Percentiles rank a stretch among this genome's conserved stretches.
Evolutionary conservation across 2,888 invertebrate genomes (phyloP).

Genomic region (Lamellibrachia columna): DNA sequence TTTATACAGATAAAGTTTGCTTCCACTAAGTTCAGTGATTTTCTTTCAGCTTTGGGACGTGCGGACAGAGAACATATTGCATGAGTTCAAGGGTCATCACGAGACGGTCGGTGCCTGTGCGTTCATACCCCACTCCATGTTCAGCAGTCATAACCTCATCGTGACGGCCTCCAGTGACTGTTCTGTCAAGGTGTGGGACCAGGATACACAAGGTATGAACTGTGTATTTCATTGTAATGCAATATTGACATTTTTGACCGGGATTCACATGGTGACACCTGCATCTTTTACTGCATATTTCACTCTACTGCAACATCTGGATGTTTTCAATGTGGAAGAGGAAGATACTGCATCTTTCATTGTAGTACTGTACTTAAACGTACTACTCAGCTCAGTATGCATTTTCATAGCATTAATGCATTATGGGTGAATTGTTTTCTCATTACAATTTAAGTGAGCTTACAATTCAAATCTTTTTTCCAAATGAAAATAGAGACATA

Average conservation of each 20-base stretch:
- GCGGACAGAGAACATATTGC: conserved; percentile 45
- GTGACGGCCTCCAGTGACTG: conserved; percentile 65
- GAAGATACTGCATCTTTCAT: too few relatives aligned
- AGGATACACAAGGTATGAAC: conserved; percentile 58
- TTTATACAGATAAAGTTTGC: background rate
- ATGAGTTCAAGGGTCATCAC: conserved; percentile 58
- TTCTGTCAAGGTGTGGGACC: conserved; percentile 64
- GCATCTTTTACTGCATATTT: background rate
- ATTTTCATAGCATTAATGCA: too few relatives aligned
- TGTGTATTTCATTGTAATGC: background rate
- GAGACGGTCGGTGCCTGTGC: conserved; percentile 58
- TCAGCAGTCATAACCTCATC: conserved; percentile 48
- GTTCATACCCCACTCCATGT: conserved; percentile 49
- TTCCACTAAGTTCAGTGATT: background rate
- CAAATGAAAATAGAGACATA: too few relatives aligned
- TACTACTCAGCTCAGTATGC: too few relatives aligned
- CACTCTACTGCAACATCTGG: background rate
- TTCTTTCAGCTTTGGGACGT: conserved; percentile 59
- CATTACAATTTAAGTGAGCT: too few relatives aligned
- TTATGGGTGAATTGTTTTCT: too few relatives aligned
- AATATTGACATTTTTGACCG: background rate
- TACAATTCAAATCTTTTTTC: too few relatives aligned
- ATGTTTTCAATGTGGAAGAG: background rate
- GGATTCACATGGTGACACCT: background rate
- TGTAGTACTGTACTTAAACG: too few relatives aligned